phyloP scores from a whole-genome alignment of 2,113 vertebrate genomes.

The Hypomesus transpacificus region DNA sequence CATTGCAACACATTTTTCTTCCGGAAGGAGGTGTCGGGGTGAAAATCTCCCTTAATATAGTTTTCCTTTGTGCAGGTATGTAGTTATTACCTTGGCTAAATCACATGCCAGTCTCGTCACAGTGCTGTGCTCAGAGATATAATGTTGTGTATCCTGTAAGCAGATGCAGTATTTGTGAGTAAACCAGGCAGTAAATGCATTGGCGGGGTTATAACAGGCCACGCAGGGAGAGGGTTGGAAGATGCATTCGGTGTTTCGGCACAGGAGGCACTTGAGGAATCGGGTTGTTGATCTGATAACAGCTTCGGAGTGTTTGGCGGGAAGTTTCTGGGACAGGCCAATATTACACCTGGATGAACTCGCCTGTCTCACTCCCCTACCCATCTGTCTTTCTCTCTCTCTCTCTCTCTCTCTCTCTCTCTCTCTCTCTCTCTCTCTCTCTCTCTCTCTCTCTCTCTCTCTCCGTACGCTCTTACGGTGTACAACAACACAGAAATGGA shows the following conservation, averaged over 20 bases:
- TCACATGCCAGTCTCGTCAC: conserved; percentile 16
- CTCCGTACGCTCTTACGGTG: background rate
- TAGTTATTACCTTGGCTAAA: conserved; percentile 32
- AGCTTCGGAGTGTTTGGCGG: conserved; percentile 52
- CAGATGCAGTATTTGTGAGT: conserved; percentile 42
- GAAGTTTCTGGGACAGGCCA: conserved; percentile 63
- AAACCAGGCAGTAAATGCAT: conserved; percentile 47
- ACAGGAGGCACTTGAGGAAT: conserved; percentile 63
- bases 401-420: conserved; percentile 1
- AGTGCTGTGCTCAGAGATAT: conserved; percentile 23
- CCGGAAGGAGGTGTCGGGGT: background rate
- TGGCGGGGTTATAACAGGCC: conserved; percentile 39
- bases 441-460: background rate
- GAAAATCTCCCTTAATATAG: background rate
- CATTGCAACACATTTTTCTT: conserved; percentile 8
- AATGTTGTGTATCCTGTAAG: conserved; percentile 23
- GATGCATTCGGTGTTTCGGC: conserved; percentile 58
- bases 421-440: background rate
- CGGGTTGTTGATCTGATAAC: conserved; percentile 66
- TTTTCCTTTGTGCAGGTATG: conserved; percentile 15
- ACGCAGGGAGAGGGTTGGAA: conserved; percentile 35
- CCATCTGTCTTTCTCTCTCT: background rate
- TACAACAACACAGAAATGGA: conserved; percentile 17
- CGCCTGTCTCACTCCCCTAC: background rate
- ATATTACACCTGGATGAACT: conserved; percentile 64